Evolutionary conservation across 2,888 invertebrate genomes (phyloP), one percentile per base, ranked within the genome.

Genomic region (Ophraella communa): DNA sequence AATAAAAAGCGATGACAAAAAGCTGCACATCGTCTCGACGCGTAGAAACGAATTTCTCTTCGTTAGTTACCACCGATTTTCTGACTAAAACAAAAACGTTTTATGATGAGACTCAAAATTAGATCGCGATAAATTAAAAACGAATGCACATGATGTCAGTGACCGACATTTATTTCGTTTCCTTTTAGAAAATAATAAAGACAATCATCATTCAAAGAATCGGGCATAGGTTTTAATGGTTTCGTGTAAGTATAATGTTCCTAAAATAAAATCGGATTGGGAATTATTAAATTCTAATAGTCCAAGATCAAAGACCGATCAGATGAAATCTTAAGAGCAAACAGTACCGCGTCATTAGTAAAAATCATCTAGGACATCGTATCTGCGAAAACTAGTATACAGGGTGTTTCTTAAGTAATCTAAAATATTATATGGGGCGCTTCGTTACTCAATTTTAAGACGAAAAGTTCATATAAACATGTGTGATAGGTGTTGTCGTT

Each of bases 41-140:
- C 7, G 24, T 3, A 24, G 4, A 24, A 24, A 24, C n/a, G n/a
- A n/a, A n/a, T n/a, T n/a, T n/a, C n/a, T 24, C 24, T 24, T 35
- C 35, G 10, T 35, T 10, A 14, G n/a, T 35, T 35, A 3, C 17
- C 10, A 14, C 18, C 18, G 24, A 23, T 23, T 14, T 56, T 56
- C 44, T 42, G 55, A 33, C 24, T 27, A 56, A 54, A 56, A 56
- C 10, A 23, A 47, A 57, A 47, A 57, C 33, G 27, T 21, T 30
- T 30, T 47, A 56, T 45, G 44, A 57, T 57, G 57, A n/a, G 14
- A 30, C 42, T 33, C 47, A 47, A 57, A 57, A 30, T 57, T 57
- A 57, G 57, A 57, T 14, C 30, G 57, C 57, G 33, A 47, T 57
- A 39, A 56, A 45, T 47, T 57, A 35, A 57, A 57, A 57, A n/a